Conservation (phyloP, 2,113 vertebrate genomes). For the Dasyprocta punctata region DNA sequence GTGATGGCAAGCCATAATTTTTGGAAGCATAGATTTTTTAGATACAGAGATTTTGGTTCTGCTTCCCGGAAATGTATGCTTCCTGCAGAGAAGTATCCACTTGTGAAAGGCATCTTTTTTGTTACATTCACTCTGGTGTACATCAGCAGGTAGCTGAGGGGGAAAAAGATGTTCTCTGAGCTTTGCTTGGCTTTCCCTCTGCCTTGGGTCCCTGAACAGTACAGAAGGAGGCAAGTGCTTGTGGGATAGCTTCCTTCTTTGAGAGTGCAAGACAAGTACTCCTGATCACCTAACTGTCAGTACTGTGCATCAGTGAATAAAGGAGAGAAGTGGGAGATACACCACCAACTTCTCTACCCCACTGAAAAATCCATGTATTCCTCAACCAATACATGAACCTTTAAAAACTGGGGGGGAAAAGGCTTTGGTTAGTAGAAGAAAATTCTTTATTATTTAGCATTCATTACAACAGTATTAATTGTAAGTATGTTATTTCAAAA, state of each 20-base stretch:
- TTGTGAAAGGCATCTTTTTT: neutral
- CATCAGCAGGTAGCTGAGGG: neutral
- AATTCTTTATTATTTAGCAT: neutral
- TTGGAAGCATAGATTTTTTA: constrained; percentile 32
- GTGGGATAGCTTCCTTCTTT: neutral
- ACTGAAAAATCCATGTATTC: neutral
- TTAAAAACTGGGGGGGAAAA: neutral
- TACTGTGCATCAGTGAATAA: neutral
- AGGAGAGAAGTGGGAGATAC: neutral
- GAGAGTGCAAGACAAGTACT: neutral
- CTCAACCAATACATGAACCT: neutral
- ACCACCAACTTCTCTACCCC: neutral
- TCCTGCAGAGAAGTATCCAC: neutral
- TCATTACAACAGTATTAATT: neutral
- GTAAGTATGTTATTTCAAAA: neutral
- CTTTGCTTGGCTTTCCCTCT: neutral
- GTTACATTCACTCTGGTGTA: neutral
- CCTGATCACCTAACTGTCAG: neutral
- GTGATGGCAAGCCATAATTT: constrained; percentile 46
- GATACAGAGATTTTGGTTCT: constrained; percentile 45
- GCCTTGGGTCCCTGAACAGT: neutral
- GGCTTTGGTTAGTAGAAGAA: neutral
- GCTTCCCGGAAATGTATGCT: constrained; percentile 30
- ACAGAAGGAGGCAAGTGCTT: neutral
- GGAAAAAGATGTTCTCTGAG: neutral